A percentile compares a stretch with the other conserved stretches of the same genome.
phyloP scores from a whole-genome alignment of 2,797 vertebrate genomes.

The Malacoctenus gilli region DNA sequence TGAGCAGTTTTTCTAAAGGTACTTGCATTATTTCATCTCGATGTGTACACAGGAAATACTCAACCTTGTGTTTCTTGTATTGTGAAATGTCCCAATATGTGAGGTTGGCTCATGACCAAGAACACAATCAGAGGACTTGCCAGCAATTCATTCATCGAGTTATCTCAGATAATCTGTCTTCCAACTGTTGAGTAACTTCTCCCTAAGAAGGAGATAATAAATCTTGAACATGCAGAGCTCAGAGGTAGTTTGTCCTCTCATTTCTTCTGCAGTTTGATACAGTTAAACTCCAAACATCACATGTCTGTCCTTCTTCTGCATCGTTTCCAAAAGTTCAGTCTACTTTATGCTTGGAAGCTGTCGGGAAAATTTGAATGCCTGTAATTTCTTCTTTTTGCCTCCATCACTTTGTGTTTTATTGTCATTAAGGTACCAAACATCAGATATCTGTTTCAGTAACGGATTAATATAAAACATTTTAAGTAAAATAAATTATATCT shows the following conservation, averaged over 20 bases:
- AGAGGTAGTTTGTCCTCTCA: conserved; percentile 4
- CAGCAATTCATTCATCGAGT: conserved; percentile 5
- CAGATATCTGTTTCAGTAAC: conserved; percentile 36
- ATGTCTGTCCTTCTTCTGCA: neutral
- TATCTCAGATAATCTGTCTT: conserved; percentile 28
- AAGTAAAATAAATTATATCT: conserved; percentile 53
- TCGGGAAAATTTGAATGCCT: conserved; percentile 38
- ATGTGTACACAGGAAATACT: conserved; percentile 8
- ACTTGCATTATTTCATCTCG: conserved; percentile 1
- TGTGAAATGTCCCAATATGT: no score
- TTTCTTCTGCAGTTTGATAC: conserved; percentile 11
- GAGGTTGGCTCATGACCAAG: no score
- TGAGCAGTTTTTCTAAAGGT: no score
- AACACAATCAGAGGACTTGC: conserved; percentile 2
- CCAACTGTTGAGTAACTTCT: neutral
- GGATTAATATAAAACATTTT: conserved; percentile 48
- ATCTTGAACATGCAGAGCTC: neutral
- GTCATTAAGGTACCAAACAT: conserved; percentile 44
- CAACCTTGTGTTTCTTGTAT: neutral
- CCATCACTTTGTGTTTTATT: conserved; percentile 8
- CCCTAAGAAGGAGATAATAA: neutral
- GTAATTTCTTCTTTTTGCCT: conserved; percentile 13
- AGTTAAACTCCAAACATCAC: neutral
- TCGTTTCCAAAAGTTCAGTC: conserved; percentile 9
- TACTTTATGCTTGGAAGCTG: conserved; percentile 19